Percentiles rank a stretch among this genome's conserved stretches.
Conservation (phyloP, 2,113 vertebrate genomes). For the Prolemur simus region DNA sequence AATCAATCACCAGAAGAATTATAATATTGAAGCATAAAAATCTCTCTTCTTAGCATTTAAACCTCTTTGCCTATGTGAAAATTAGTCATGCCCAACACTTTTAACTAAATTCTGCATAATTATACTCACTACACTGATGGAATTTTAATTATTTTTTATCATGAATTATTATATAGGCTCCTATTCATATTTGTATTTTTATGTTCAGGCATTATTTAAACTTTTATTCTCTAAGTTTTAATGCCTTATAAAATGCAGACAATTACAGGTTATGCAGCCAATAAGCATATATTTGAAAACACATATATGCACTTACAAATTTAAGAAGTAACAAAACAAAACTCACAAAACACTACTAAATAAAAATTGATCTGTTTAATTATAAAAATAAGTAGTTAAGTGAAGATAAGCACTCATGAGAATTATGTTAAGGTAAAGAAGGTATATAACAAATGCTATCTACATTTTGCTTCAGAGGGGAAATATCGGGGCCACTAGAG, state of each 20-base stretch:
- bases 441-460: not conserved
- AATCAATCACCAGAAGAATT: not conserved
- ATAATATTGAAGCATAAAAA: not conserved
- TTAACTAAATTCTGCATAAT: not conserved
- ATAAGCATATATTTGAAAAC: not conserved
- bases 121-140: rapidly evolving
- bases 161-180: not conserved
- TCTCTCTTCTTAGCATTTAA: not conserved
- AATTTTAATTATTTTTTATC: not conserved
- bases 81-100: not conserved
- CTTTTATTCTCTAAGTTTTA: not conserved
- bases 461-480: not conserved
- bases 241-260: not conserved
- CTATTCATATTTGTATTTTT: not conserved
- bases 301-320: not conserved
- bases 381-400: not conserved
- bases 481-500: not conserved
- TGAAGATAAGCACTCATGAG: not conserved
- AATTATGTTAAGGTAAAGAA: not conserved
- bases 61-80: not conserved
- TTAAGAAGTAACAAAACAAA: not conserved
- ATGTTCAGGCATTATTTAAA: not conserved
- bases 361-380: not conserved
- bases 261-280: not conserved
- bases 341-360: not conserved